Percentiles rank a stretch among this genome's conserved stretches.
Evolutionary conservation across 2,113 vertebrate species (phyloP).

Genomic region (Macheiramphus alcinus): DNA sequence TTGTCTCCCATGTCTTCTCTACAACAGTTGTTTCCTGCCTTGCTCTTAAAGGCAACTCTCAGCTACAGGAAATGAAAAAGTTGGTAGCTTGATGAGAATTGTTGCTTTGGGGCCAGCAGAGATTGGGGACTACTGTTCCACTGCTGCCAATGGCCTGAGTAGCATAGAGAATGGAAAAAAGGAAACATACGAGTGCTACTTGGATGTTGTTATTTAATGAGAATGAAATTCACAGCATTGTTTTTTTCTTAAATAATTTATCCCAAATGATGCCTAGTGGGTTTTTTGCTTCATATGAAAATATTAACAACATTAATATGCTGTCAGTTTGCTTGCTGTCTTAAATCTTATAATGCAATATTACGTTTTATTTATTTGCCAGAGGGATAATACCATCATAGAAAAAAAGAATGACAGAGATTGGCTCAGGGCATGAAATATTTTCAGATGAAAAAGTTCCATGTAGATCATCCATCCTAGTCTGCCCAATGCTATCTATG

Average conservation of each 20-base stretch:
- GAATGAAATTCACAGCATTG: background rate
- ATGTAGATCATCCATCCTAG: background rate
- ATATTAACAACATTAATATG: background rate
- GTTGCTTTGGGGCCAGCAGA: background rate
- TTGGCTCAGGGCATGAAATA: background rate
- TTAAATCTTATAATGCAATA: background rate
- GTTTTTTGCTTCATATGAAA: background rate
- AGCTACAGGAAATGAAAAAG: background rate
- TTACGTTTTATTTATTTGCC: background rate
- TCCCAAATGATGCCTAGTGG: background rate
- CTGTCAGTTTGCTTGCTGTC: background rate
- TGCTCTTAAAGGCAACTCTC: background rate
- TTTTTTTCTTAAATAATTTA: background rate
- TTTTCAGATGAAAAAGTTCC: background rate
- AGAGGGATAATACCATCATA: background rate
- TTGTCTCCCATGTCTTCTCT: background rate
- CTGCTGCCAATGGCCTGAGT: background rate
- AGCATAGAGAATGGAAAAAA: background rate
- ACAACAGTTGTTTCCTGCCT: background rate
- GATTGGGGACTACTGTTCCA: background rate
- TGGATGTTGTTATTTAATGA: background rate
- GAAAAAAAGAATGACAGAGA: background rate
- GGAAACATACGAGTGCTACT: background rate
- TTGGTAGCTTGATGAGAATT: background rate
- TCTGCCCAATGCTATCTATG: background rate